Conservation (phyloP, 2,113 vertebrate species). For the Choloepus hoffmanni region DNA sequence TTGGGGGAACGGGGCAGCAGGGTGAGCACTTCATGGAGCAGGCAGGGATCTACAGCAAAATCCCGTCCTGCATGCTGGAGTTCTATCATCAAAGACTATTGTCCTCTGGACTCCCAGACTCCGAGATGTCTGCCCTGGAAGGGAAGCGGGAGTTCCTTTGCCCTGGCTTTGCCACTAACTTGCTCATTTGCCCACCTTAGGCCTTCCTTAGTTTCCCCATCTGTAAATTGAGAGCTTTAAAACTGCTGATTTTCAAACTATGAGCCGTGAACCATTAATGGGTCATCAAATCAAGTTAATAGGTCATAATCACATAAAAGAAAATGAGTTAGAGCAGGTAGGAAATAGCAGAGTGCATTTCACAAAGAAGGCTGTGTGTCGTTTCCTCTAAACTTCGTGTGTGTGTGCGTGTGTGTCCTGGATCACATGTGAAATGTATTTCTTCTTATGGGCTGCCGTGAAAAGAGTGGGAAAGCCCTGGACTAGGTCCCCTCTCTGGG, state of each 20-base stretch:
- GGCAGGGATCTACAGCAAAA: not conserved
- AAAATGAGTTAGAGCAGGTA: not conserved
- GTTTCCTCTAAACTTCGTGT: not conserved
- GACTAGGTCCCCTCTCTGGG: not conserved
- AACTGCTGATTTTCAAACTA: not conserved
- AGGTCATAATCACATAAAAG: too few relatives aligned
- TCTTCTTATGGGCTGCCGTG: rapidly evolving
- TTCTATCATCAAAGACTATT: not conserved
- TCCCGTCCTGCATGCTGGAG: rapidly evolving
- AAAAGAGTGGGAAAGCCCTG: not conserved
- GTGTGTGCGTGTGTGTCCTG: rapidly evolving
- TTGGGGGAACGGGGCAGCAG: rapidly evolving
- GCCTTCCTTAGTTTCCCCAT: not conserved
- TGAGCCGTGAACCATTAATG: not conserved
- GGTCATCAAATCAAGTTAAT: not conserved
- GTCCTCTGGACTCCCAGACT: not conserved
- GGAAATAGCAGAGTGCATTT: not conserved
- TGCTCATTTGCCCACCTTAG: not conserved
- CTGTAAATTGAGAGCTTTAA: rapidly evolving
- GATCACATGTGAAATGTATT: too few relatives aligned
- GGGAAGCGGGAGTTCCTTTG: not conserved
- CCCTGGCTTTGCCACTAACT: not conserved
- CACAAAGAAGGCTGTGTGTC: rapidly evolving
- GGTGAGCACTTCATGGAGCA: not conserved
- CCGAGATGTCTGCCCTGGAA: not conserved